phyloP scores from a whole-genome alignment of 1,140 invertebrate genomes.

The Ostrea edulis region DNA sequence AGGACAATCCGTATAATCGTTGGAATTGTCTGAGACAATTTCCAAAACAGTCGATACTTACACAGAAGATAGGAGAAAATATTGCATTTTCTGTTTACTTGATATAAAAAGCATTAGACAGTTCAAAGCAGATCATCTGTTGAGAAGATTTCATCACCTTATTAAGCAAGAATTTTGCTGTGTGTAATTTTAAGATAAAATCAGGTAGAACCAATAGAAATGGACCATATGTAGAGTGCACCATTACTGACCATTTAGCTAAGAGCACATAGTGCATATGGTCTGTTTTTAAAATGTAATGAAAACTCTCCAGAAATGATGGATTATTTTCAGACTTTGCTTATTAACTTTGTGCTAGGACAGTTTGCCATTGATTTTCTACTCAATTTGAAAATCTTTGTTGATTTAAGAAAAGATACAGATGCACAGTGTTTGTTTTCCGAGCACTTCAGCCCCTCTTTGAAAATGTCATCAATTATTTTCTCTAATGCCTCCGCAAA shows the following conservation, averaged over 20 bases:
- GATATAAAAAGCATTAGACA: conserved; percentile 36
- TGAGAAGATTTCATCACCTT: conserved; percentile 22
- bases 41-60: conserved; percentile 37
- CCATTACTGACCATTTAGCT: conserved; percentile 20
- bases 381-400: conserved; percentile 37
- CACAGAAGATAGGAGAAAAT: conserved; percentile 24
- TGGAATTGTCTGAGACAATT: conserved; percentile 37
- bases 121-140: conserved; percentile 22
- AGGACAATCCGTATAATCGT: conserved; percentile 27
- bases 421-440: conserved; percentile 44
- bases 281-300: conserved; percentile 3
- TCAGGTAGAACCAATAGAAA: not conserved
- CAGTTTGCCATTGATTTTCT: conserved; percentile 28
- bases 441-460: conserved; percentile 44
- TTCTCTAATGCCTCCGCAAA: conserved; percentile 40
- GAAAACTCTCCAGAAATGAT: not conserved
- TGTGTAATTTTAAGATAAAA: conserved; percentile 32
- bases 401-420: conserved; percentile 45
- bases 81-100: conserved; percentile 32
- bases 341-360: conserved; percentile 31
- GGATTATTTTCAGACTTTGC: conserved; percentile 36
- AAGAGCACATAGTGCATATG: conserved; percentile 14
- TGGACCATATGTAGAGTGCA: not conserved
- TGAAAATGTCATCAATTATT: conserved; percentile 49
- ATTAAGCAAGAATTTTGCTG: conserved; percentile 33